These are phyloP conservation scores for Neosilurus mollespiculum DNA, from an alignment of 2,797 vertebrate species.

Conservation along the genomic window DNA sequence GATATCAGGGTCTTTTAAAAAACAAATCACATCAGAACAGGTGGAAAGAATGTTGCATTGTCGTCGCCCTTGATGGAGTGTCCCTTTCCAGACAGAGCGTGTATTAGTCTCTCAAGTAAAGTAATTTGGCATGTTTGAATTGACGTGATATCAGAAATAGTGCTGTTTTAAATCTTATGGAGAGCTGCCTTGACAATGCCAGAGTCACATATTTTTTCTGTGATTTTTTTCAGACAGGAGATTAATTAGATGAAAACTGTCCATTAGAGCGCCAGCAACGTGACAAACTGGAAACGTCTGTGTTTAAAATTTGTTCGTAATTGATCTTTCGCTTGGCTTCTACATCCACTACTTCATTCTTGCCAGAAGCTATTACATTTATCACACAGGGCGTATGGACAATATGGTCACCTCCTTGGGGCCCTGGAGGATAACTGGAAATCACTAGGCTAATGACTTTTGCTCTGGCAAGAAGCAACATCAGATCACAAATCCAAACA, in stretches of 20 bases:
- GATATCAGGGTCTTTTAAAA: background rate
- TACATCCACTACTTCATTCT: background rate
- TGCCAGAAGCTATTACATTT: constrained; percentile 14
- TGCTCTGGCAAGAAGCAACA: constrained; percentile 48
- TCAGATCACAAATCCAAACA: constrained; percentile 52
- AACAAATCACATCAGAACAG: background rate
- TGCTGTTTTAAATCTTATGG: constrained; percentile 27
- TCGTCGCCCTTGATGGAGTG: constrained; percentile 23
- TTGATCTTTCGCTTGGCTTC: constrained; percentile 23
- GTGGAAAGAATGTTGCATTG: constrained; percentile 3
- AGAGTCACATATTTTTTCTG: background rate
- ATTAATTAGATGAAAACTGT: constrained; percentile 24
- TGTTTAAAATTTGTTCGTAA: constrained; percentile 16
- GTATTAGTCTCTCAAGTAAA: constrained; percentile 52
- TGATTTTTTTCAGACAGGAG: constrained; percentile 9
- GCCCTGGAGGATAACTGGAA: constrained; percentile 17
- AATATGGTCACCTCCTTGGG: constrained; percentile 45
- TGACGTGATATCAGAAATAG: constrained; percentile 27
- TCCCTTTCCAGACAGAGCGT: constrained; percentile 52
- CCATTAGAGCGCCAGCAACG: constrained; percentile 21
- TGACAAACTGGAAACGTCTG: constrained; percentile 15
- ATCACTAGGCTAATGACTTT: constrained; percentile 26
- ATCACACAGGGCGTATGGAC: constrained; percentile 25
- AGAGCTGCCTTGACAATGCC: constrained; percentile 12
- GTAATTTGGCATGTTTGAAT: constrained; percentile 29